Conservation (phyloP, 2,797 vertebrate species). For the Sebastolobus alascanus region DNA sequence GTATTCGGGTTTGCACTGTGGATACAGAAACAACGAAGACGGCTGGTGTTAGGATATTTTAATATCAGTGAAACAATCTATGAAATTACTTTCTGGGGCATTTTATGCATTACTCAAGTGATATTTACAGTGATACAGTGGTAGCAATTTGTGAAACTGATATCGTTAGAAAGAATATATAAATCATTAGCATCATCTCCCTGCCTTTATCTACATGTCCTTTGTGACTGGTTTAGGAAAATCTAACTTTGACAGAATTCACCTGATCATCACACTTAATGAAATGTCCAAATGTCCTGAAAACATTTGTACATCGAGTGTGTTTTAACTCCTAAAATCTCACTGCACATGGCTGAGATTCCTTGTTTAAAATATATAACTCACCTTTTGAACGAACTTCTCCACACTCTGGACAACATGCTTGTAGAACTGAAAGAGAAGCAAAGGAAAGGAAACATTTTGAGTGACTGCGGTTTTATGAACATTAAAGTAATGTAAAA, state of each 20-base stretch:
- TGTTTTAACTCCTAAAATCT: neutral
- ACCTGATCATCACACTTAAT: neutral
- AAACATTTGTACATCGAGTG: neutral
- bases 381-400: conserved; percentile 99
- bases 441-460: conserved; percentile 30
- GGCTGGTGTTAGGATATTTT: conserved; percentile 6
- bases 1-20: conserved; percentile 98
- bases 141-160: neutral
- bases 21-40: conserved; percentile 15
- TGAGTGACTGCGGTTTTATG: neutral
- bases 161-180: neutral
- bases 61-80: neutral
- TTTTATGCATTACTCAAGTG: neutral
- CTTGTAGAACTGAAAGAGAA: conserved; percentile 96
- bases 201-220: neutral
- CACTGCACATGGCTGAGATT: neutral
- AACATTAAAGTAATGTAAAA: neutral
- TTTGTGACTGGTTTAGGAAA: neutral
- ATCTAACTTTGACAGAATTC: neutral
- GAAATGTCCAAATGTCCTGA: neutral
- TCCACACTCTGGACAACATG: conserved; percentile 99
- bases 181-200: neutral
- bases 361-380: conserved; percentile 22
- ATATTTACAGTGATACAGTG: neutral
- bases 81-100: neutral